Evolutionary conservation across 2,797 vertebrate species (phyloP), one percentile per base, ranked within the genome.

Genomic region (Anguilla marmorata): DNA sequence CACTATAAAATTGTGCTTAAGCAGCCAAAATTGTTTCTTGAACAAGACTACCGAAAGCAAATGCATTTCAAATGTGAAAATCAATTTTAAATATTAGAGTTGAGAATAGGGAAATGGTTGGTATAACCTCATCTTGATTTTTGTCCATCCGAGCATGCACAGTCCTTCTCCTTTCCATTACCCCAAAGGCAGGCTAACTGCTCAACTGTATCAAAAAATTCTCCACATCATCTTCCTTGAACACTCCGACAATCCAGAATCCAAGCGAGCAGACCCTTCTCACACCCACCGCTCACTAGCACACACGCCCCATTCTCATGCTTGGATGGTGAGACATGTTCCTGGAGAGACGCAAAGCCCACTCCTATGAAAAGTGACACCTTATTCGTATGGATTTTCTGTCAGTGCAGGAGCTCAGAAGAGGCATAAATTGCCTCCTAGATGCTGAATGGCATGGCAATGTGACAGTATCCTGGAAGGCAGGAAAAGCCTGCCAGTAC

Each of bases 341-440:
- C 45, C 52, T 30, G 83, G 50, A 30, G 83, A 84, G 45, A 84
- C 8, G 52, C 54, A 33, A 56, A 2, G 50, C 89, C 92, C 89
- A 79, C 84, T 91, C 90, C 79, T 85, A 56, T 45, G 85, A 86
- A 87, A 79, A 86, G 86, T 63, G 80, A 85, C 88, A 27, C 66
- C 48, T 33, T 86, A 86, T 85, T 83, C 72, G 88, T 90, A 93
- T 94, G 89, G 94, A 95, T 95, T 94, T 92, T 12, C 92, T 91
- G 93, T 93, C 91, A 60, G 41, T 89, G 91, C 91, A 87, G 0
- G 58, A 89, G 60, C 74, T 58, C 84, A 19, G 86, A 60, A 74
- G 89, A 88, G 88, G 89, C 90, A 89, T 91, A 89, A 91, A 89
- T 89, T 91, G 87, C 86, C 87, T 90, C 54, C 87, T 86, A 69